Evolutionary conservation across 1,140 invertebrate genomes (phyloP), one percentile per base, ranked within the genome.

Genomic region (Drosophila sturtevanti): DNA sequence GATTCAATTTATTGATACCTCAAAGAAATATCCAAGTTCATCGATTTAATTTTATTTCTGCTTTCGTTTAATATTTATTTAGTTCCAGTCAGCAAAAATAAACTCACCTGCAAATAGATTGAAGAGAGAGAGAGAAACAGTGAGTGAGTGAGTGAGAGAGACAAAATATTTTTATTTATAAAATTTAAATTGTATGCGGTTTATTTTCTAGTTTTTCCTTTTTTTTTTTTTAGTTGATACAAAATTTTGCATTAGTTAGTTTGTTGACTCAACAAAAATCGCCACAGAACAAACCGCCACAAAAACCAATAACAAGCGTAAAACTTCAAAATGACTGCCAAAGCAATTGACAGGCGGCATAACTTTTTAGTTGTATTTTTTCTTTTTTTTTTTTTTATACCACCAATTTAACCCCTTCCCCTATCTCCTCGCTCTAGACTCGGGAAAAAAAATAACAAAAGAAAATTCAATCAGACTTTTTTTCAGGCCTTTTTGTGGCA

Each of bases 41-140:
- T 48, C 9, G 41, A 48, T 1, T 21, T 48, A 44, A 44, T 5
- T 44, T 44, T 9, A 6, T 6, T 18, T 44, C 18, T 44, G 14
- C 38, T 6, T 16, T 44, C 9, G 7, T 18, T 44, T 16, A 44
- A 44, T 44, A 44, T 44, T 44, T 18, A 48, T 48, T 48, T 18
- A 21, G 16, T 21, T 48, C 41, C 41, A 48, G n/a, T 22, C 21
- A 52, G 16, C 35, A 44, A 35, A 27, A 55, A 21, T 48, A 61
- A 71, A 79, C 80, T 84, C 76, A 84, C 80, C 80, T 84, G 80
- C 44, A 81, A 84, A 56, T 16, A 68, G 7, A 71, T n/a, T n/a
- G n/a, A 7, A 70, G n/a, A 54, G 16, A 54, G 12, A 54, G 9
- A 66, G 58, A 62, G 24, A 64, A 2, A 56, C n/a, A n/a, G n/a